Evolutionary conservation across 2,888 invertebrate genomes (phyloP).

Genomic region (Cerastoderma edule): DNA sequence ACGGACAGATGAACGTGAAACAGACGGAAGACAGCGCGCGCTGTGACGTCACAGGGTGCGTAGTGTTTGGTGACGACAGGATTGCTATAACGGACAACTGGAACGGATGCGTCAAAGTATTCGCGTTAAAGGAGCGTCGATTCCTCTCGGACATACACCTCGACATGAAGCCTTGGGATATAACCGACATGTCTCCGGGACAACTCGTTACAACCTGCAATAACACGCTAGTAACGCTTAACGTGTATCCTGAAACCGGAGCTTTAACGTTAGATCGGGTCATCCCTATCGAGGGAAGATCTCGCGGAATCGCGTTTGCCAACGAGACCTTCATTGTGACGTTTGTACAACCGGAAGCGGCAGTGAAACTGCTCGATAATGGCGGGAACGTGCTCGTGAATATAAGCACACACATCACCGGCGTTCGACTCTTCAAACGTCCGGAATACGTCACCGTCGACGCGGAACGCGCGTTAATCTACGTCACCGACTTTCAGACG

Average conservation of each 20-base stretch:
- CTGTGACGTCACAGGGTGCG: conserved; percentile 16
- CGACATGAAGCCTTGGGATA: conserved; percentile 11
- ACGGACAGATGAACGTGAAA: conserved; percentile 17
- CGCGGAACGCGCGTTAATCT: neutral
- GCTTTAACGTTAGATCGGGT: neutral
- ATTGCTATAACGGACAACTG: conserved; percentile 15
- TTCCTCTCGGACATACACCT: conserved; percentile 4
- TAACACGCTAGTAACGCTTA: neutral
- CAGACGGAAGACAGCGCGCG: neutral
- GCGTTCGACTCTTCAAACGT: conserved; percentile 7
- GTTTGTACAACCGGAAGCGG: neutral
- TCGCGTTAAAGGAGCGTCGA: neutral
- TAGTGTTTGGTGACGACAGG: conserved; percentile 6
- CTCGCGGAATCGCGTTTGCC: neutral
- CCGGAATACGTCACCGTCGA: conserved; percentile 17
- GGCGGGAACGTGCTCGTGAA: neutral
- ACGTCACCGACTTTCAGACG: conserved; percentile 17
- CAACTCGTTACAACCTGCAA: conserved; percentile 10
- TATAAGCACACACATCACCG: neutral
- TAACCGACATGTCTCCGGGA: neutral
- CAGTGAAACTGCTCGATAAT: conserved; percentile 1
- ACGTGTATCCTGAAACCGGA: neutral
- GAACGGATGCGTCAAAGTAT: conserved; percentile 11
- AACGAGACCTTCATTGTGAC: conserved; percentile 3
- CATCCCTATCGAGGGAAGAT: neutral